These are phyloP conservation scores for Rutilus rutilus DNA, from an alignment of 2,113 vertebrate genomes.

Conservation along the genomic window DNA sequence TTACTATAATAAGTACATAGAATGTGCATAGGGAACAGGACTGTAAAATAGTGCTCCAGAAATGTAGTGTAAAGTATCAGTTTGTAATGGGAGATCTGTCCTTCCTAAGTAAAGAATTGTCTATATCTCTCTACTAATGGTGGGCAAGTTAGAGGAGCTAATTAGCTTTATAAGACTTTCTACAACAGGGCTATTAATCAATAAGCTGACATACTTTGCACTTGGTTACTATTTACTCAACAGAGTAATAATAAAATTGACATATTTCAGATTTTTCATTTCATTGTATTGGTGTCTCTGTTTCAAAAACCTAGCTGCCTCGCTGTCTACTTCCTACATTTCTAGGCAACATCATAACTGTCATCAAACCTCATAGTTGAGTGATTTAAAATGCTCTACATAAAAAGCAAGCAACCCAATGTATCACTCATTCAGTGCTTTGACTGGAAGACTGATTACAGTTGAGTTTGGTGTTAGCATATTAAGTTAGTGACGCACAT, in stretches of 20 bases:
- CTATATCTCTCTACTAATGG: background rate
- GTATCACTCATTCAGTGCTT: background rate
- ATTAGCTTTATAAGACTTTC: conserved; percentile 21
- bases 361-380: background rate
- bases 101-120: conserved; percentile 41
- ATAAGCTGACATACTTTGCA: background rate
- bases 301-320: background rate
- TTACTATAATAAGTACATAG: too few species aligned
- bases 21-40: too few species aligned
- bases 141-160: conserved; percentile 23
- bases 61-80: conserved; percentile 25
- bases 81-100: conserved; percentile 39
- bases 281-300: background rate
- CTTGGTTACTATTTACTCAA: background rate
- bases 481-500: too few species aligned
- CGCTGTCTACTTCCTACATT: background rate
- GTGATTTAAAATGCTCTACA: background rate
- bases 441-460: background rate
- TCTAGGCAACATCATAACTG: background rate
- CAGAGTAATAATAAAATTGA: background rate
- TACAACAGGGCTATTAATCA: background rate
- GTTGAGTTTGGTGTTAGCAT: background rate
- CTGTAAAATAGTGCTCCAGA: too few species aligned
- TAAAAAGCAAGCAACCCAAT: background rate
- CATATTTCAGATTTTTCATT: background rate